Conservation (phyloP, 1,140 invertebrate species). For the Lasaia peninsularis region DNA sequence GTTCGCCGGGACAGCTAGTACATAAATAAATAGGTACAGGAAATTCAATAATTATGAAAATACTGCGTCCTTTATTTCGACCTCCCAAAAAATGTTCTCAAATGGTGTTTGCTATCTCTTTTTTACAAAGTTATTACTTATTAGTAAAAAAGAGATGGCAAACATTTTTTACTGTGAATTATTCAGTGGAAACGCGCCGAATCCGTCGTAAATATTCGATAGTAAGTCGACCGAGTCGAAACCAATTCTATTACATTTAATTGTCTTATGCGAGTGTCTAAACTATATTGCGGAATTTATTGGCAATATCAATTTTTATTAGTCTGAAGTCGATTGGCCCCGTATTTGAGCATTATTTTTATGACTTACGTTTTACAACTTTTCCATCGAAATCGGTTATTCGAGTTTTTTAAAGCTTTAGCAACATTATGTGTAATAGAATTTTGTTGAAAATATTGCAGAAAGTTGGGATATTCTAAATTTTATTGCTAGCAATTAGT, state of each 20-base stretch:
- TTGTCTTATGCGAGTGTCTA: conserved; percentile 9
- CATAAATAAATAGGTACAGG: too few species aligned
- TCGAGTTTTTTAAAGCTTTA: not conserved
- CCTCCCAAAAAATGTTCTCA: too few species aligned
- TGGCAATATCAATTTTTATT: conserved; percentile 10
- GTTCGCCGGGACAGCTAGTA: too few species aligned
- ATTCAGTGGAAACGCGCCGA: too few species aligned
- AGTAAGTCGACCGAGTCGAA: not conserved
- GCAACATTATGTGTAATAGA: not conserved
- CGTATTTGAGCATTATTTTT: conserved; percentile 26
- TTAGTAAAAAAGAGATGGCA: too few species aligned
- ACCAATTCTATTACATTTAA: conserved; percentile 8
- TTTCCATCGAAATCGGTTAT: conserved; percentile 11
- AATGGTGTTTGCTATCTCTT: too few species aligned
- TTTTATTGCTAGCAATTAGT: too few species aligned
- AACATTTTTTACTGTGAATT: not conserved
- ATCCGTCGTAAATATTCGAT: not conserved
- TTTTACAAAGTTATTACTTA: too few species aligned
- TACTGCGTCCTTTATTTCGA: too few species aligned
- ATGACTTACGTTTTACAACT: conserved; percentile 24
- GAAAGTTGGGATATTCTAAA: too few species aligned
- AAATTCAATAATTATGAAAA: too few species aligned
- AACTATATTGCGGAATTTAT: conserved; percentile 11
- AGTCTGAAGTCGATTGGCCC: conserved; percentile 25
- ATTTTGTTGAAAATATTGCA: not conserved